phyloP scores from a whole-genome alignment of 2,797 vertebrate genomes.

The Enteromius afrohamiltoni region DNA sequence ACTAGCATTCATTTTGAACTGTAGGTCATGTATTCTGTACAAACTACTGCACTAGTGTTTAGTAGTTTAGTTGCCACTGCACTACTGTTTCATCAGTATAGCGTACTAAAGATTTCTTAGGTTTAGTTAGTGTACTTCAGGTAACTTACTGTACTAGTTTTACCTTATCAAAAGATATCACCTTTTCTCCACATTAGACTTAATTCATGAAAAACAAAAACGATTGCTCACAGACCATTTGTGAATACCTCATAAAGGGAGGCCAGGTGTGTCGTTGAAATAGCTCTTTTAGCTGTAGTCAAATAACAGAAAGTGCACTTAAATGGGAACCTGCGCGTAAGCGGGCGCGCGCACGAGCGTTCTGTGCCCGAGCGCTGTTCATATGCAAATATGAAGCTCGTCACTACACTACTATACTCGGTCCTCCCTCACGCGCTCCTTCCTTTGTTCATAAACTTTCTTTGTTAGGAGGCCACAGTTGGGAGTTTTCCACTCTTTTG shows the following conservation, averaged over 20 bases:
- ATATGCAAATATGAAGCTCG: slow-evolving; percentile 79
- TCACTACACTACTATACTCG: slow-evolving; percentile 68
- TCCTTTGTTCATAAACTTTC: slow-evolving; percentile 81
- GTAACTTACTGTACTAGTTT: background rate
- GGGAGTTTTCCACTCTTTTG: slow-evolving; percentile 68
- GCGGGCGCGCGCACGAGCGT: slow-evolving; percentile 56
- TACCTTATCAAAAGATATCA: background rate
- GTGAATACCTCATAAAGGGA: background rate
- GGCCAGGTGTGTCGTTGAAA: slow-evolving; percentile 20
- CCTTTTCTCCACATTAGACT: background rate
- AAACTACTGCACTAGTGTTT: background rate
- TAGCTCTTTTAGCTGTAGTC: slow-evolving; percentile 9
- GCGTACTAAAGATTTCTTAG: background rate
- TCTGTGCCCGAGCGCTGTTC: slow-evolving; percentile 75
- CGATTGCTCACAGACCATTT: background rate
- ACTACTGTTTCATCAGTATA: background rate
- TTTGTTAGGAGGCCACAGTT: slow-evolving; percentile 71
- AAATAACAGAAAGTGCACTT: slow-evolving; percentile 25
- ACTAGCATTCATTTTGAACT: background rate
- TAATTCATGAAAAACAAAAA: background rate
- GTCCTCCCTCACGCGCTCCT: slow-evolving; percentile 75
- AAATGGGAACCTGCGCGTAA: slow-evolving; percentile 48
- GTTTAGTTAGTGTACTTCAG: background rate
- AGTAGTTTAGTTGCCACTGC: background rate
- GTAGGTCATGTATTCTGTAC: background rate